These are phyloP conservation scores for Myanophis thanlyinensis DNA, from an alignment of 2,113 vertebrate species.

Conservation along the genomic window DNA sequence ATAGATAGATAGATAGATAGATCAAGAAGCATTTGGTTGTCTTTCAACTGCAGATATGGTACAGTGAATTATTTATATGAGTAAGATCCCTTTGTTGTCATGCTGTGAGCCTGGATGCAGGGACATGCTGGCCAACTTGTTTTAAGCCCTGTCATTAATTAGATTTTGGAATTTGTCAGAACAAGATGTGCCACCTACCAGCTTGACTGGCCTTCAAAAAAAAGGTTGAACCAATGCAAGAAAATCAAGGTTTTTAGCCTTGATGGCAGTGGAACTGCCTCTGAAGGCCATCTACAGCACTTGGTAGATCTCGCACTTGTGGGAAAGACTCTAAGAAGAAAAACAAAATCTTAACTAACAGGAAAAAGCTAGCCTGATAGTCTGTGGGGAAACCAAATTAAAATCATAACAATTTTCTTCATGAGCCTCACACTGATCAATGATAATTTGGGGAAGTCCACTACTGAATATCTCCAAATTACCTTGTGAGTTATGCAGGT, in stretches of 20 bases:
- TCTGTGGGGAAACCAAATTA: background rate
- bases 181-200: background rate
- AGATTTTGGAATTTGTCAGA: background rate
- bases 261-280: background rate
- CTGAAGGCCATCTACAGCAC: background rate
- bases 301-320: background rate
- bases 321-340: background rate
- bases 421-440: background rate
- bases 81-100: background rate
- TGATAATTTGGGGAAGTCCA: background rate
- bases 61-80: background rate
- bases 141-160: background rate
- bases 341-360: background rate
- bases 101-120: background rate
- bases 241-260: background rate
- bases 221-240: background rate
- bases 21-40: background rate
- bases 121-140: background rate
- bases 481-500: background rate
- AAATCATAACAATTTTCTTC: background rate
- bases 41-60: background rate
- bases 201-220: background rate
- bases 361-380: background rate
- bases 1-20: background rate
- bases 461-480: fast-evolving